Conservation (phyloP, 2,113 vertebrate species). For the Actinemys pallida region DNA sequence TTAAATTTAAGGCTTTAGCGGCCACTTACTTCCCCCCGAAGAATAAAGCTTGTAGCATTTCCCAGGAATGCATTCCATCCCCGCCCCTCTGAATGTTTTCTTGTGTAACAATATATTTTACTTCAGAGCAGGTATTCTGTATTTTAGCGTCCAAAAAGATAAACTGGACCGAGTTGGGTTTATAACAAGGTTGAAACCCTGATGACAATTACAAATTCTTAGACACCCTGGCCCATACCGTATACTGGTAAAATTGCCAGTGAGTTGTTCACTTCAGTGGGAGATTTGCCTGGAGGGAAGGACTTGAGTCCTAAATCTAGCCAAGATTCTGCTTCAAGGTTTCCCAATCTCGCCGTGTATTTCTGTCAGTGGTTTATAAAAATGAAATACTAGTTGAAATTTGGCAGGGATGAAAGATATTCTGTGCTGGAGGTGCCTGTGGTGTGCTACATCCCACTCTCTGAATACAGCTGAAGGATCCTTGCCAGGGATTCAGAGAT, state of each 20-base stretch:
- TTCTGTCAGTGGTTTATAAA: neutral
- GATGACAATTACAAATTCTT: accelerated
- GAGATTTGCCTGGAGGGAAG: neutral
- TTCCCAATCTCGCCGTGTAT: neutral
- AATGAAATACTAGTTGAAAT: neutral
- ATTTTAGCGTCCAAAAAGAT: neutral
- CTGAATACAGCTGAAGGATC: neutral
- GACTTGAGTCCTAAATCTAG: accelerated
- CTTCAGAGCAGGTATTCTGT: neutral
- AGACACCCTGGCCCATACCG: neutral
- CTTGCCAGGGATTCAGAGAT: neutral
- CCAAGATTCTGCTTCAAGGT: neutral
- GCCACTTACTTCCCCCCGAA: neutral
- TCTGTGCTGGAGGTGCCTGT: neutral
- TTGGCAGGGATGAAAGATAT: neutral
- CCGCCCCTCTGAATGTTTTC: neutral
- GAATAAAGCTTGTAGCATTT: neutral
- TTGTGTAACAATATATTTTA: neutral
- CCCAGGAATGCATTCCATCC: neutral
- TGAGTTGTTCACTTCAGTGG: neutral
- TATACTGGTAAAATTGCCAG: neutral
- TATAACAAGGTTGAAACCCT: neutral
- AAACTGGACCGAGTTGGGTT: neutral
- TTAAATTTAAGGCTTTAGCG: neutral
- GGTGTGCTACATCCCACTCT: neutral